Base-by-base conservation (phyloP, 64 coral and sea anemone genomes). In the Montipora foliosa region DNA sequence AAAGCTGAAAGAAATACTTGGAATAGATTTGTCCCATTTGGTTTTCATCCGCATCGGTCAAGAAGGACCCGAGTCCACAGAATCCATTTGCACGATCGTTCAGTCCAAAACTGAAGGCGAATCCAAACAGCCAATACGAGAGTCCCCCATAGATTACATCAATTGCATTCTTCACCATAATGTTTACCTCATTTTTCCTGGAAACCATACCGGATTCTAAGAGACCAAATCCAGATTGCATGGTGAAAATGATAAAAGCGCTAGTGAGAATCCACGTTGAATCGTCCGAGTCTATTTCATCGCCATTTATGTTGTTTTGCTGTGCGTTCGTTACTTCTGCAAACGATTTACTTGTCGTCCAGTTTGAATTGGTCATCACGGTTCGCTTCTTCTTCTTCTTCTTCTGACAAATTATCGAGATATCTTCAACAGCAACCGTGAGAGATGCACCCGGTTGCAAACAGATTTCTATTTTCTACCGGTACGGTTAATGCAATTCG, bases 221-320 rank as follows among this genome's bases (percentile, higher is more conserved):
- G 8, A 92, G 90, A 46, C 90, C 90, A 50, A 92, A 92, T 64
- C 90, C 90, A 4, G 90, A 92, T 44, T 92, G 79, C 90, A 92
- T 92, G 16, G 90, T 92, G n/a, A 92, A 92, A 44, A 92, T 92
- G 71, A 92, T 84, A 16, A 92, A 92, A 3, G 90, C 90, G 20
- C 90, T 92, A 1, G 90, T 92, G 13, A 92, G 70, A 62, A 92
- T 92, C 90, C 90, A 92, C 16, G 90, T 92, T 12, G 90, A 80
- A 49, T 92, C 90, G 73, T 84, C 90, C 4, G 90, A 64, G 25
- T n/a, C 66, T 15, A 92, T 86, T 86, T 20, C 80, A 5, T 80
- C 78, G 14, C 6, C 29, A 6, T 44, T 29, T 13, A 4, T 83
- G 52, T 10, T 55, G 52, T 7, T 55, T 55, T 5, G 52, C 10